phyloP scores from a whole-genome alignment of 2,797 vertebrate genomes.

The Lates japonicus region DNA sequence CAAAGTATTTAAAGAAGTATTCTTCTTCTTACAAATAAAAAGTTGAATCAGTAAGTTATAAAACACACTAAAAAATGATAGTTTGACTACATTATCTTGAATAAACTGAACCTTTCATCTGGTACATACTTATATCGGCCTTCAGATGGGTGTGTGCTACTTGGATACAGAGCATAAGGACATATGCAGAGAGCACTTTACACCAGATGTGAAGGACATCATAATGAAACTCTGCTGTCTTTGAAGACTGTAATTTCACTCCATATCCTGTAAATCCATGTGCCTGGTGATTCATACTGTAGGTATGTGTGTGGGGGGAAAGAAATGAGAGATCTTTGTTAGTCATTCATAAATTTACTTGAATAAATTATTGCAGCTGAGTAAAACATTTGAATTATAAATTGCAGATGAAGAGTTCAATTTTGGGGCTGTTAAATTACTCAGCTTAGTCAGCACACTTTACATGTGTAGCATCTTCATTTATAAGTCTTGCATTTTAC shows the following conservation, averaged over 20 bases:
- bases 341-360: constrained; percentile 36
- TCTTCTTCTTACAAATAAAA: not conserved
- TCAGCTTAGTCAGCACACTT: not conserved
- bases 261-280: constrained; percentile 21
- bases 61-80: too few species aligned
- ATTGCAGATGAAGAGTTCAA: constrained; percentile 40
- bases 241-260: constrained; percentile 25
- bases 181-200: not conserved
- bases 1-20: too few species aligned
- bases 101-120: too few species aligned
- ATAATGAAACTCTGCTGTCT: constrained; percentile 8
- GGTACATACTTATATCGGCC: not conserved
- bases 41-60: not conserved
- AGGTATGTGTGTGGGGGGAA: constrained; percentile 15
- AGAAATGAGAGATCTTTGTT: constrained; percentile 16
- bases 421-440: constrained; percentile 25
- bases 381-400: constrained; percentile 47
- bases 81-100: not conserved
- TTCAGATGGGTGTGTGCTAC: not conserved
- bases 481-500: not conserved
- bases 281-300: constrained; percentile 32
- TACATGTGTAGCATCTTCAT: constrained; percentile 10
- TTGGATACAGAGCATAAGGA: not conserved
- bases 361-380: constrained; percentile 54
- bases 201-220: constrained; percentile 53